Evolutionary conservation across 1,140 invertebrate species (phyloP), one percentile per base, ranked within the genome.

Genomic region (Papilio helenus): DNA sequence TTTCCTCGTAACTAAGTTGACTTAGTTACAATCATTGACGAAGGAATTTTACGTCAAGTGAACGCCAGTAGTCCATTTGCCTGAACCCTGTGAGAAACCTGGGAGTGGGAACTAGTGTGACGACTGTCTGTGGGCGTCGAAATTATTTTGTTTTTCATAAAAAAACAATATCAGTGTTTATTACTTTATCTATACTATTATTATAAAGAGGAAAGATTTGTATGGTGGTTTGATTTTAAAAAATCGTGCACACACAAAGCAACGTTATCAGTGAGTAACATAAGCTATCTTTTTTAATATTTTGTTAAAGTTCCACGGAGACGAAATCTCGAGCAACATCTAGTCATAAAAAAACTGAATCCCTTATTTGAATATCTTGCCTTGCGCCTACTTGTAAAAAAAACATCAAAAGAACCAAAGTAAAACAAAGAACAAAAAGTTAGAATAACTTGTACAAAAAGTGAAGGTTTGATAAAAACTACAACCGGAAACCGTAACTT

Each of bases 391-490:
- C 14, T 10, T 58, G n/a, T 26, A 58, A 58, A 58, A 23, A 14
- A 61, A 61, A 3, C 9, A 26, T 3, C 12, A 3, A 29, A 26
- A 29, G 29, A 68, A 16, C 10, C 16, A 12, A 16, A 29, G 26
- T 4, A 34, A 68, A 68, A 68, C 14, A 61, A 26, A 26, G 7
- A 29, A 12, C 12, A 61, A 61, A 58, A 58, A 61, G 23, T 20
- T n/a, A 26, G 5, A 58, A 55, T 20, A 20, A 20, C 7, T 14
- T 26, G 20, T 29, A 7, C 3, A 68, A 68, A 68, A 68, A 68
- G 23, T 68, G 61, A 68, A 68, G 61, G 61, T 18, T 68, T 68
- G 26, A 29, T 29, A 68, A 68, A 68, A 68, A 29, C 23, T 29
- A 3, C 14, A 68, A 34, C 3, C 23, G 61, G 61, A 68, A 68